Evolutionary conservation across 1,140 invertebrate species (phyloP), one percentile per base, ranked within the genome.

Genomic region (Euura lappo): DNA sequence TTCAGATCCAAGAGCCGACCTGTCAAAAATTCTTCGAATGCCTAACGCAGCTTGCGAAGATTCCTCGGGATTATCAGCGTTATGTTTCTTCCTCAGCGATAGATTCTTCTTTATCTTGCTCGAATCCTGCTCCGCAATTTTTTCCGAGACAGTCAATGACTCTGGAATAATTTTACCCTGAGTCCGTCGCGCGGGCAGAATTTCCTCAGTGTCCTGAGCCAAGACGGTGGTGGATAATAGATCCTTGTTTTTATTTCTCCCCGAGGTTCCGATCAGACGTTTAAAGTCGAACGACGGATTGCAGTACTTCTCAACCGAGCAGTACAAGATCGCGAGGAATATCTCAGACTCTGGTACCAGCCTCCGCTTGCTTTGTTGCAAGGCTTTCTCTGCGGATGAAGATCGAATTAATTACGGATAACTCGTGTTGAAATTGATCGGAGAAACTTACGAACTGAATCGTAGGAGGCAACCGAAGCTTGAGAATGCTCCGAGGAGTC

Each of bases 281-380:
- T 60, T 60, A 6, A 89, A 85, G 74, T 85, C 88, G 72, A 89
- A 90, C 28, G 80, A 76, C 7, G 92, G 91, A 85, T 94, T 94
- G 78, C 93, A 94, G 76, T 92, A 91, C 76, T 90, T 90, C 65
- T 89, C 86, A 45, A 84, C 87, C 2, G 91, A 92, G 80, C 90
- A 90, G 75, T 91, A 90, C 10, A 93, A 79, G 73, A 93, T 89
- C 28, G 92, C 91, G 65, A 92, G 85, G 7, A 91, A 91, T 73
- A 93, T 91, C 80, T 93, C 93, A 6, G 90, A 88, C 83, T 93
- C 92, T 68, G 90, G 88, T 73, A 93, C 88, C 60, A 91, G 78
- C 71, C 92, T 88, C 74, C 89, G 89, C 5, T 60, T 60, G 8
- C 13, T 60, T 60, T 60, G 3, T 60, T 60, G 3, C 6, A 60